phyloP scores from a whole-genome alignment of 1,140 invertebrate species.

The Harlomillsia oculata region DNA sequence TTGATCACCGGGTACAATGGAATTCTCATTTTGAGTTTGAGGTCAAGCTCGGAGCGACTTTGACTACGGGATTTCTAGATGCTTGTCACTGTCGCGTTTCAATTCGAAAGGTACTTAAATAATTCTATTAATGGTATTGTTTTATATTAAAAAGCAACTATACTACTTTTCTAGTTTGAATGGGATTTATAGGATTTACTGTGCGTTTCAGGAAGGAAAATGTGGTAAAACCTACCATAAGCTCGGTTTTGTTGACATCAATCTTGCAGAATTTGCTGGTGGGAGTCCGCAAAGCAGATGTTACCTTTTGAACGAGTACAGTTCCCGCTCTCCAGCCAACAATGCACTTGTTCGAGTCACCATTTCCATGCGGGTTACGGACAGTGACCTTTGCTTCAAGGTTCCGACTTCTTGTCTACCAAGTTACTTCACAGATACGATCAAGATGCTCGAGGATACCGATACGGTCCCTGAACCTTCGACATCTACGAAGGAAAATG shows the following conservation, averaged over 20 bases:
- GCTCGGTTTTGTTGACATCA: slow-evolving; percentile 91
- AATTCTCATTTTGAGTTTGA: slow-evolving; percentile 78
- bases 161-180: too few species aligned
- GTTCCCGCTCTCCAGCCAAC: slow-evolving; percentile 72
- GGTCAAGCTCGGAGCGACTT: slow-evolving; percentile 94
- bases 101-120: slow-evolving; percentile 84
- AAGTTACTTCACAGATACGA: slow-evolving; percentile 23
- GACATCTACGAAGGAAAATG: slow-evolving; percentile 44
- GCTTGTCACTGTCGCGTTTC: slow-evolving; percentile 83
- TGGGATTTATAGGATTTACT: too few species aligned
- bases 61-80: slow-evolving; percentile 84
- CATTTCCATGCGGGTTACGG: slow-evolving; percentile 85
- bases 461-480: slow-evolving; percentile 25
- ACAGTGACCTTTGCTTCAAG: slow-evolving; percentile 94
- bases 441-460: slow-evolving; percentile 16
- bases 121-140: background rate
- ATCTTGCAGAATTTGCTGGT: slow-evolving; percentile 91
- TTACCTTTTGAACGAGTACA: slow-evolving; percentile 89
- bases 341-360: slow-evolving; percentile 87
- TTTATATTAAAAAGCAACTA: too few species aligned
- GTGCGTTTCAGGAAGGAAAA: slow-evolving; percentile 60
- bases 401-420: too few species aligned
- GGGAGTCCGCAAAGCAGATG: slow-evolving; percentile 69
- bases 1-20: slow-evolving; percentile 87
- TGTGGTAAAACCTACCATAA: slow-evolving; percentile 88